phyloP scores from a whole-genome alignment of 1,140 invertebrate species.

The Drosophila nasuta region DNA sequence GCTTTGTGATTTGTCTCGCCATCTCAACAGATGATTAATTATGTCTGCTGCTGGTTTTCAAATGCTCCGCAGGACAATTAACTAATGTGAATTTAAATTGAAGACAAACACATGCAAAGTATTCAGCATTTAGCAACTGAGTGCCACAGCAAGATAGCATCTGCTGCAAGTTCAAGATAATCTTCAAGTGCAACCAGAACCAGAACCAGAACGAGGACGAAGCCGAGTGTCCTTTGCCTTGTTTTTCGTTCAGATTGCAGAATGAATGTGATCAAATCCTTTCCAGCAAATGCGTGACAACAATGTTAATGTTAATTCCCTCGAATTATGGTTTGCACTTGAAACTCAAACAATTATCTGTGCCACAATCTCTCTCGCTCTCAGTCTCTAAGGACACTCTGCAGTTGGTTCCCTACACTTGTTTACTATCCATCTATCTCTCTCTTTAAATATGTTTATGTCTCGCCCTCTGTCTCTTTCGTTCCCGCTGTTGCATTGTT shows the following conservation, averaged over 20 bases:
- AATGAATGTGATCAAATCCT: neutral
- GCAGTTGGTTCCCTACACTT: neutral
- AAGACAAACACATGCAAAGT: neutral
- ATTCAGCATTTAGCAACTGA: neutral
- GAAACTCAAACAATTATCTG: neutral
- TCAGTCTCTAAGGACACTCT: neutral
- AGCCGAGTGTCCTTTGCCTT: neutral
- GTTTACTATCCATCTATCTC: too few relatives aligned
- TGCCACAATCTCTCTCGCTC: neutral
- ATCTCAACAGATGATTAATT: too few relatives aligned
- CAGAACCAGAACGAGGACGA: neutral
- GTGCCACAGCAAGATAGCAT: neutral
- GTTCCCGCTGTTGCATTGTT: neutral
- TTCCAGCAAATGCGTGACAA: slow-evolving; percentile 4
- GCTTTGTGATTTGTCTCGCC: too few relatives aligned
- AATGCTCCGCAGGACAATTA: too few relatives aligned
- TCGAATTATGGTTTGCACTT: neutral
- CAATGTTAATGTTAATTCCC: slow-evolving; percentile 5
- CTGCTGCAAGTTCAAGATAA: neutral
- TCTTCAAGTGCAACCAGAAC: neutral
- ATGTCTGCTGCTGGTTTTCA: too few relatives aligned
- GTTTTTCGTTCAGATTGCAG: neutral
- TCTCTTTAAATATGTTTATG: too few relatives aligned
- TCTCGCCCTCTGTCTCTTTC: neutral
- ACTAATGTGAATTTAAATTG: neutral